A percentile compares a stretch with the other conserved stretches of the same genome.
phyloP scores from a whole-genome alignment of 2,888 invertebrate species.

The Myopa testacea region DNA sequence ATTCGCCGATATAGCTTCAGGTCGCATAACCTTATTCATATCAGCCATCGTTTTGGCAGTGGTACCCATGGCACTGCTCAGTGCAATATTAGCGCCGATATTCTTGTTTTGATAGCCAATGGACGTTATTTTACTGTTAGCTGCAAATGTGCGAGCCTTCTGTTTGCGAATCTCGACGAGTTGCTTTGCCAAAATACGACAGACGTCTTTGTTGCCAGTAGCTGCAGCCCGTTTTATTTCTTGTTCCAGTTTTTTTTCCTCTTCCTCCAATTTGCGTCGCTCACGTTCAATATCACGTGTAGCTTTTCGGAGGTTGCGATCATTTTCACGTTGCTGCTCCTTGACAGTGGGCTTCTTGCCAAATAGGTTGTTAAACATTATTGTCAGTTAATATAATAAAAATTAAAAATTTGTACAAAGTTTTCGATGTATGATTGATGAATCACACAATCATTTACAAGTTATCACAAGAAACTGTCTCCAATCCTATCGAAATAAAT shows the following conservation, averaged over 20 bases:
- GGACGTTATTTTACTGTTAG: slow-evolving; percentile 82
- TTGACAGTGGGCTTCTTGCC: slow-evolving; percentile 75
- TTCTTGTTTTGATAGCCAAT: slow-evolving; percentile 88
- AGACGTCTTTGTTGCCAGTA: slow-evolving; percentile 87
- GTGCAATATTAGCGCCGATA: slow-evolving; percentile 89
- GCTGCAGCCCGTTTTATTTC: slow-evolving; percentile 92
- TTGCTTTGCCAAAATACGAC: slow-evolving; percentile 88
- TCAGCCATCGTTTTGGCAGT: slow-evolving; percentile 90
- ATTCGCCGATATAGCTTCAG: slow-evolving; percentile 84
- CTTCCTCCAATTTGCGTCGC: slow-evolving; percentile 82
- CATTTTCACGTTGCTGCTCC: slow-evolving; percentile 87
- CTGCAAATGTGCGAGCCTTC: slow-evolving; percentile 83
- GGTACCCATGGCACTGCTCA: slow-evolving; percentile 88
- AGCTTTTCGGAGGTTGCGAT: slow-evolving; percentile 82
- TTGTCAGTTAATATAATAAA: not conserved
- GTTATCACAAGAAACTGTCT: not conserved
- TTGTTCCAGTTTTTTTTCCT: slow-evolving; percentile 90
- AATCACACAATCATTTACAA: slow-evolving; percentile 47
- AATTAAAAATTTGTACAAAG: not conserved
- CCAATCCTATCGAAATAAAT: slow-evolving; percentile 37
- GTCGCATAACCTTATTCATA: slow-evolving; percentile 89
- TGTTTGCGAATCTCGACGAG: slow-evolving; percentile 88
- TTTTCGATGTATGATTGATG: slow-evolving; percentile 47
- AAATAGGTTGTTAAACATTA: slow-evolving; percentile 71
- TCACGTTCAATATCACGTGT: slow-evolving; percentile 88